phyloP scores from a whole-genome alignment of 2,888 invertebrate genomes.

The Dryobotodes eremita region DNA sequence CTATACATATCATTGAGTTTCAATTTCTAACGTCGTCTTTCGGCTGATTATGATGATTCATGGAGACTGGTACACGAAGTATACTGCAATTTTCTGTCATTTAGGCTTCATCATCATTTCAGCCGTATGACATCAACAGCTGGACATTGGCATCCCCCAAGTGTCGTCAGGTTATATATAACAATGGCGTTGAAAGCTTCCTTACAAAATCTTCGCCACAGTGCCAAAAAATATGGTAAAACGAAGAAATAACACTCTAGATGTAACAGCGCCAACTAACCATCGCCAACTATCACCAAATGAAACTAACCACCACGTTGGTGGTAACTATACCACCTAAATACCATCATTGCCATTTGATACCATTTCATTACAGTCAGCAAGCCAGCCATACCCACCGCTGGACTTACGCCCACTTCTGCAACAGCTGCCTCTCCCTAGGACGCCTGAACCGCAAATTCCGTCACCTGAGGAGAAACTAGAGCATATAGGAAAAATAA shows the following conservation, averaged over 20 bases:
- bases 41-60: background rate
- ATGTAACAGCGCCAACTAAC: too few species aligned
- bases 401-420: background rate
- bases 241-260: background rate
- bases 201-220: background rate
- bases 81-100: background rate
- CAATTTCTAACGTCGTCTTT: background rate
- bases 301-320: too few species aligned
- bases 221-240: background rate
- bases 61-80: too few species aligned
- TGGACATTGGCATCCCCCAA: background rate
- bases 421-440: conserved; percentile 2
- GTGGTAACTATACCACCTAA: too few species aligned
- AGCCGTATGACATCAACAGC: background rate
- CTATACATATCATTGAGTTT: too few species aligned
- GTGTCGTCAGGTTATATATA: too few species aligned
- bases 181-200: too few species aligned
- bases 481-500: background rate
- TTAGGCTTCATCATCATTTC: background rate
- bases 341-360: background rate
- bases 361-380: conserved; percentile 15
- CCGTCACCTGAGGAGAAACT: background rate
- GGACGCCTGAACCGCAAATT: conserved; percentile 6
- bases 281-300: too few species aligned
- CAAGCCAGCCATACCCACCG: background rate